phyloP scores from a whole-genome alignment of 2,888 invertebrate genomes.

The Patella ulyssiponensis region DNA sequence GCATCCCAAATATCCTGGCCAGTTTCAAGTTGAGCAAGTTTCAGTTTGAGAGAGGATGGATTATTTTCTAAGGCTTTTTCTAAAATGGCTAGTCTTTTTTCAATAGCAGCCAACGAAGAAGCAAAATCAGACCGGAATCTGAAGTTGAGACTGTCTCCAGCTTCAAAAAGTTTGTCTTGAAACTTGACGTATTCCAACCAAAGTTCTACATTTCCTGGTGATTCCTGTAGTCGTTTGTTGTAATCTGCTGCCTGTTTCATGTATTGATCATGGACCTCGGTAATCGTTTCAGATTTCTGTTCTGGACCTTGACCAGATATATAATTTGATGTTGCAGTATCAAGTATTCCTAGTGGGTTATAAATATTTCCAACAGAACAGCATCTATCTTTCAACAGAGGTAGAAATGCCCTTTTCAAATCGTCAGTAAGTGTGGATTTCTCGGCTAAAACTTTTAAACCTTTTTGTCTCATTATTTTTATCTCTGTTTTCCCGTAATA shows the following conservation, averaged over 20 bases:
- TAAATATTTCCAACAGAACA: constrained; percentile 15
- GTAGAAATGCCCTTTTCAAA: not conserved
- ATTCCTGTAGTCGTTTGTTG: constrained; percentile 66
- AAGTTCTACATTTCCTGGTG: constrained; percentile 66
- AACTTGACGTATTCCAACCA: constrained; percentile 74
- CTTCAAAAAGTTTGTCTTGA: constrained; percentile 66
- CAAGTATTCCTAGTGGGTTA: constrained; percentile 43
- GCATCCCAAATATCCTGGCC: constrained; percentile 65
- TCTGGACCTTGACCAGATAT: constrained; percentile 53
- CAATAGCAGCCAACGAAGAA: constrained; percentile 51
- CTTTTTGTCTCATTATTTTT: not conserved
- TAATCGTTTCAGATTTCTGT: constrained; percentile 14
- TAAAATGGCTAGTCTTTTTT: constrained; percentile 72
- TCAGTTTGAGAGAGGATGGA: constrained; percentile 68
- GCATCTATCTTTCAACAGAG: not conserved
- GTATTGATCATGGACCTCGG: constrained; percentile 29
- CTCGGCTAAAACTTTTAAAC: not conserved
- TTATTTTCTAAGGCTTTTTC: constrained; percentile 72
- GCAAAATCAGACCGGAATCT: not conserved
- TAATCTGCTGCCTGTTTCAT: constrained; percentile 52
- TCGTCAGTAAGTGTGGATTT: not conserved
- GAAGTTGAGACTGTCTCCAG: constrained; percentile 22
- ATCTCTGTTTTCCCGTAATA: constrained; percentile 5
- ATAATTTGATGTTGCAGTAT: constrained; percentile 59
- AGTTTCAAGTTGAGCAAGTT: constrained; percentile 67